Evolutionary conservation across 2,888 invertebrate species (phyloP).

Genomic region (Chrysopilus asiliformis): DNA sequence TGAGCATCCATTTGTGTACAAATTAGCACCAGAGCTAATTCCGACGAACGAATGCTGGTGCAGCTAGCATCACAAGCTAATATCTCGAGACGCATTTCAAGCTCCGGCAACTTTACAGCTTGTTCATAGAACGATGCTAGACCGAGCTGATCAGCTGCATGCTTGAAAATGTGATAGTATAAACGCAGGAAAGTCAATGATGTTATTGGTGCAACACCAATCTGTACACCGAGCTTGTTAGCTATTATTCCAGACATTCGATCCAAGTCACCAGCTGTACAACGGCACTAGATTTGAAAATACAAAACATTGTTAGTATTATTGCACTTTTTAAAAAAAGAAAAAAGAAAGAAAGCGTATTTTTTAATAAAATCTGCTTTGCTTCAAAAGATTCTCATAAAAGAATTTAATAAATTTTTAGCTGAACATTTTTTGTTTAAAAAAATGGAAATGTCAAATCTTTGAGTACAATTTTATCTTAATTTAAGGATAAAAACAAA

Average conservation of each 20-base stretch:
- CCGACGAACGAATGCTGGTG: slow-evolving; percentile 57
- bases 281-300: slow-evolving; percentile 55
- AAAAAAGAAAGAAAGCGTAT: no score
- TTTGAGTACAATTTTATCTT: no score
- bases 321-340: no score
- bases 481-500: no score
- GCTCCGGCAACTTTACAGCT: slow-evolving; percentile 43
- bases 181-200: slow-evolving; percentile 56
- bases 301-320: no score
- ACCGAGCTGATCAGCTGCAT: slow-evolving; percentile 41
- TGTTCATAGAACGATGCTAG: slow-evolving; percentile 38
- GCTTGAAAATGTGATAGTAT: slow-evolving; percentile 47
- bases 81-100: slow-evolving; percentile 58
- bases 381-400: no score
- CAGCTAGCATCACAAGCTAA: slow-evolving; percentile 62
- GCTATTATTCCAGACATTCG: slow-evolving; percentile 76
- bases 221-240: slow-evolving; percentile 57
- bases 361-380: no score
- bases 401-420: no score
- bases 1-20: slow-evolving; percentile 51
- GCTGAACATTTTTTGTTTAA: no score
- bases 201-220: slow-evolving; percentile 45
- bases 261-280: slow-evolving; percentile 68
- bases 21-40: slow-evolving; percentile 64
- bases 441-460: no score